These are phyloP conservation scores for Drosophila parvula DNA, from an alignment of 1,140 invertebrate species.

Conservation along the genomic window DNA sequence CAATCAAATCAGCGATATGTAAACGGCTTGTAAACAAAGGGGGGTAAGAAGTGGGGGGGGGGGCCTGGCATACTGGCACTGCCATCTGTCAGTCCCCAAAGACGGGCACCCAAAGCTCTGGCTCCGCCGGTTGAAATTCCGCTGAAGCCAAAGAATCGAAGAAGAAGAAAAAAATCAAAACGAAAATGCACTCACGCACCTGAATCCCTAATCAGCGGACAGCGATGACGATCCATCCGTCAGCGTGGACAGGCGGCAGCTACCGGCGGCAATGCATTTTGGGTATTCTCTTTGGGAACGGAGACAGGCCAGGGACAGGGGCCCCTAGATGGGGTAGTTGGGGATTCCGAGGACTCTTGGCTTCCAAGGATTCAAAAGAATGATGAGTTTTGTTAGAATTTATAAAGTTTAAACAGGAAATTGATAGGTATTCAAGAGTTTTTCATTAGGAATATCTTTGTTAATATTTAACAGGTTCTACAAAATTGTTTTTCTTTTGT, in stretches of 20 bases:
- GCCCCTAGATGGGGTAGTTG: not conserved
- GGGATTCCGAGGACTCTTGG: not conserved
- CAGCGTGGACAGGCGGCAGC: slow-evolving; percentile 42
- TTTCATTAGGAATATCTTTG: not conserved
- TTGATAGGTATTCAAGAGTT: not conserved
- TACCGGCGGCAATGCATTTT: slow-evolving; percentile 68
- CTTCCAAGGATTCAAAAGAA: not conserved
- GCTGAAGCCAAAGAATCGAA: slow-evolving; percentile 49
- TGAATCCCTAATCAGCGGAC: slow-evolving; percentile 74
- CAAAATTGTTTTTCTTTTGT: not conserved
- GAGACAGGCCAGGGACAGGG: not conserved
- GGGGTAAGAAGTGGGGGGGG: not conserved
- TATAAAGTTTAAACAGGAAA: not conserved
- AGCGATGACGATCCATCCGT: slow-evolving; percentile 47
- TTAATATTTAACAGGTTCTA: not conserved
- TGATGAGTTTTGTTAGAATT: not conserved
- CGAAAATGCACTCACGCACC: slow-evolving; percentile 78
- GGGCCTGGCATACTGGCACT: slow-evolving; percentile 25
- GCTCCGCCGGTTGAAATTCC: slow-evolving; percentile 68
- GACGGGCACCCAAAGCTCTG: slow-evolving; percentile 58
- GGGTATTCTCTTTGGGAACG: slow-evolving; percentile 26
- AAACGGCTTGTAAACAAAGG: slow-evolving; percentile 47
- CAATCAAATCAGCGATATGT: slow-evolving; percentile 64
- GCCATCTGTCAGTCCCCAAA: slow-evolving; percentile 67
- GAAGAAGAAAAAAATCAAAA: slow-evolving; percentile 16